Conservation (phyloP, 2,797 vertebrate species). For the Scarus forsteni region DNA sequence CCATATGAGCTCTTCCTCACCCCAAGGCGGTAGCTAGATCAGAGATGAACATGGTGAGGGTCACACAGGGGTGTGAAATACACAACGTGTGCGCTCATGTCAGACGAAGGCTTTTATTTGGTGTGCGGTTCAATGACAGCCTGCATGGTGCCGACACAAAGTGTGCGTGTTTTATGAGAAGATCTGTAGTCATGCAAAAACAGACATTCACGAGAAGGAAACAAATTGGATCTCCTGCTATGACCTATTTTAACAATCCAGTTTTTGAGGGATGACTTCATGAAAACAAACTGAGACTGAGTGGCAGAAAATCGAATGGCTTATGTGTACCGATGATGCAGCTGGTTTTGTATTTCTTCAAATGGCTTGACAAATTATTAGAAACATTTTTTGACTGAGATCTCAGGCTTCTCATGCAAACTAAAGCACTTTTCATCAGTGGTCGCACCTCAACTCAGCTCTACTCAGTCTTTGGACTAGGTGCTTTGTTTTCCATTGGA, state of each 20-base stretch:
- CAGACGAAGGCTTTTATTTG: conserved; percentile 10
- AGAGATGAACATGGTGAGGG: conserved; percentile 49
- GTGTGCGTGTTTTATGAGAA: conserved; percentile 49
- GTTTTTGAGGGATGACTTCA: conserved; percentile 9
- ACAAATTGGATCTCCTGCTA: not conserved
- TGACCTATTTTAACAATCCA: conserved; percentile 6
- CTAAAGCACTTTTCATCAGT: not conserved
- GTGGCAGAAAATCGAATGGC: not conserved
- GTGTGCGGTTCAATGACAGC: conserved; percentile 40
- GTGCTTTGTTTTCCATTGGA: no score
- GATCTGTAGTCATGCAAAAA: conserved; percentile 38
- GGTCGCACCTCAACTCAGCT: no score
- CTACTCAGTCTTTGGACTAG: no score
- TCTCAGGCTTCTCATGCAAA: not conserved
- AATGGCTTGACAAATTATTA: not conserved
- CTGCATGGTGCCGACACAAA: conserved; percentile 43
- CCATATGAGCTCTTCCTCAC: conserved; percentile 39
- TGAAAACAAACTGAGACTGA: not conserved
- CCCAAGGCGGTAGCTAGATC: conserved; percentile 29
- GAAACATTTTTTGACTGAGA: not conserved
- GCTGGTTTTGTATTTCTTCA: not conserved
- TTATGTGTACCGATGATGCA: no score
- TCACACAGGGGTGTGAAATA: conserved; percentile 53
- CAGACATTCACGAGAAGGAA: conserved; percentile 6
- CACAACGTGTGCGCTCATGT: conserved; percentile 10